A percentile compares a stretch with the other conserved stretches of the same genome.
phyloP scores from a whole-genome alignment of 1,140 invertebrate genomes.

The Cardiocondyla obscurior region DNA sequence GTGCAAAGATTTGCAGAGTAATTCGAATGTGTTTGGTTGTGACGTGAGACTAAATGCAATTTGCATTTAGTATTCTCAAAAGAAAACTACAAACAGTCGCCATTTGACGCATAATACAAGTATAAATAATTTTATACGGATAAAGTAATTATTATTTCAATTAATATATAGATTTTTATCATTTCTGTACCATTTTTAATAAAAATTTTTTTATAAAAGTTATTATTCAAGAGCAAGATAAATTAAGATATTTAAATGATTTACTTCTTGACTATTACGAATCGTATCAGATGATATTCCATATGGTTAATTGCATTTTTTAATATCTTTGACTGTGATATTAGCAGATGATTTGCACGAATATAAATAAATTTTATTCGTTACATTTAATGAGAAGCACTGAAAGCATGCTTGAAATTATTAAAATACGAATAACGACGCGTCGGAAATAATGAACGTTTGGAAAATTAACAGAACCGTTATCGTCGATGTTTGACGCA shows the following conservation, averaged over 20 bases:
- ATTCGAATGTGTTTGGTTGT: constrained; percentile 55
- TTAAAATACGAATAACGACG: constrained; percentile 24
- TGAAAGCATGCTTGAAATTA: constrained; percentile 36
- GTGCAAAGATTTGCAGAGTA: constrained; percentile 58
- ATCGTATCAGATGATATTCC: constrained; percentile 3
- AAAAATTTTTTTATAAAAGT: no score
- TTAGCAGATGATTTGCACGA: constrained; percentile 1
- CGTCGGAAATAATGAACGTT: constrained; percentile 26
- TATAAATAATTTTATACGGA: not conserved
- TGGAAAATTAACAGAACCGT: constrained; percentile 24
- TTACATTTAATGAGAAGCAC: constrained; percentile 29
- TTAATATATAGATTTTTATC: not conserved
- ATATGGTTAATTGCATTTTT: constrained; percentile 24
- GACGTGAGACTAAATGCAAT: constrained; percentile 55
- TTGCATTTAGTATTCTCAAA: constrained; percentile 47
- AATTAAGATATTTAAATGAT: not conserved
- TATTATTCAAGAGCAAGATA: not conserved
- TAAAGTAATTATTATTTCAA: constrained; percentile 13
- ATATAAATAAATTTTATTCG: constrained; percentile 21
- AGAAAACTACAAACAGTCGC: constrained; percentile 41
- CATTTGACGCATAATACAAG: constrained; percentile 20
- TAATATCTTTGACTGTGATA: not conserved
- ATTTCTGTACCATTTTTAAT: not conserved
- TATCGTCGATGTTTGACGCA: not conserved
- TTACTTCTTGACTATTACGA: not conserved